phyloP scores from a whole-genome alignment of 2,888 invertebrate genomes.

The Trachelus stipa region DNA sequence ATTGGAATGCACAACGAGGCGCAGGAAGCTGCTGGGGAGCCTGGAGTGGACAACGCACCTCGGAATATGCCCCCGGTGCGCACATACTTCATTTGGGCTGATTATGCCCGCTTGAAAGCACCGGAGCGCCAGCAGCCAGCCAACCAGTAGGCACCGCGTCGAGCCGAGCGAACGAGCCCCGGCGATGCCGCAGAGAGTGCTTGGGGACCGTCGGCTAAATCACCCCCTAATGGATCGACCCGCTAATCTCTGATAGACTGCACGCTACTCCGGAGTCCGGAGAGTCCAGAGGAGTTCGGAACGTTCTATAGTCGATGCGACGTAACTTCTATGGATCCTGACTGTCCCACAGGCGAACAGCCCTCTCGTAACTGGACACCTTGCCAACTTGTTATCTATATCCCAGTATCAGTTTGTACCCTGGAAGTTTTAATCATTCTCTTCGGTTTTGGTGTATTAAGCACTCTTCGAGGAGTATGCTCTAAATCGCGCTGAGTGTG shows the following conservation, averaged over 20 bases:
- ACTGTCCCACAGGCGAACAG: not conserved
- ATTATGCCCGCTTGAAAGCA: slow-evolving; percentile 45
- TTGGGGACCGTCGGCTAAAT: slow-evolving; percentile 54
- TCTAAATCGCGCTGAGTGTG: not conserved
- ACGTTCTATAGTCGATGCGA: too few relatives aligned
- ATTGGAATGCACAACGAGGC: too few relatives aligned
- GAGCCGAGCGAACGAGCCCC: not conserved
- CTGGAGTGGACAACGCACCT: slow-evolving; percentile 18
- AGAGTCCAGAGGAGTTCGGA: too few relatives aligned
- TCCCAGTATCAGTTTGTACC: not conserved
- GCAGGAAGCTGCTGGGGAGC: too few relatives aligned
- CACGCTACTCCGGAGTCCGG: slow-evolving; percentile 10
- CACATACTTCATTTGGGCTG: slow-evolving; percentile 59
- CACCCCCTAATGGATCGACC: slow-evolving; percentile 58
- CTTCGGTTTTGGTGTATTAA: not conserved
- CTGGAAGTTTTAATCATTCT: not conserved
- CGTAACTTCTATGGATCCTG: not conserved
- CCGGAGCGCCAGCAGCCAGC: not conserved
- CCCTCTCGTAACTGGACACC: not conserved
- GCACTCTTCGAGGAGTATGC: not conserved
- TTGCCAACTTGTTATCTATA: not conserved
- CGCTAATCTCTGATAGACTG: slow-evolving; percentile 59
- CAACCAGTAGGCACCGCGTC: too few relatives aligned
- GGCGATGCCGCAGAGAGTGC: slow-evolving; percentile 20
- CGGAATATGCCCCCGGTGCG: slow-evolving; percentile 47